A percentile compares a stretch with the other conserved stretches of the same genome.
Conservation (phyloP, 2,888 invertebrate genomes). For the Falcaria lacertinaria region DNA sequence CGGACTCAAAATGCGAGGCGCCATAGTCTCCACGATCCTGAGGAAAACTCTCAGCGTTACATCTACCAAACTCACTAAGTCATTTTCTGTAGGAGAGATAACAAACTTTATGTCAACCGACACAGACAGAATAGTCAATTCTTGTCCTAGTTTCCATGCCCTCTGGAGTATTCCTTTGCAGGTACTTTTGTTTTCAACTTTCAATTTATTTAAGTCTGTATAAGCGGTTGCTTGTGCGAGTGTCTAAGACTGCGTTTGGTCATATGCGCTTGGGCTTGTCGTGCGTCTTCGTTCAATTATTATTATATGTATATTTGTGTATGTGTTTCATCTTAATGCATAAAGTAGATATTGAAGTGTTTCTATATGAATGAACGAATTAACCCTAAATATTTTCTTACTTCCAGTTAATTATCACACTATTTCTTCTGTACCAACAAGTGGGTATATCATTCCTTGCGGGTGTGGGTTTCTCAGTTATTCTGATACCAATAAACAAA, state of each 20-base stretch:
- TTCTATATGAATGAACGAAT: too few relatives aligned
- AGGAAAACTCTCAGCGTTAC: conserved; percentile 76
- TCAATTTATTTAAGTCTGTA: too few relatives aligned
- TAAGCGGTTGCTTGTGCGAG: too few relatives aligned
- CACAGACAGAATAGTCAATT: conserved; percentile 95
- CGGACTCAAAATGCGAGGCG: conserved; percentile 91
- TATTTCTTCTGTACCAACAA: conserved; percentile 91
- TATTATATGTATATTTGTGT: too few relatives aligned
- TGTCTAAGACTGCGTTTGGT: too few relatives aligned
- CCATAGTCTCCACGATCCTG: conserved; percentile 87
- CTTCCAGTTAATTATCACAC: conserved; percentile 86
- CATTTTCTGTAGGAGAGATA: conserved; percentile 88
- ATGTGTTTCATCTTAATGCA: too few relatives aligned
- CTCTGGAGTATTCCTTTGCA: conserved; percentile 98
- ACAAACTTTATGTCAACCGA: conserved; percentile 98
- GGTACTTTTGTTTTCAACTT: conserved; percentile 69
- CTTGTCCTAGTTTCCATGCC: conserved; percentile 97
- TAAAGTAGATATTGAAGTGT: too few relatives aligned
- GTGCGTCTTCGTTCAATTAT: too few relatives aligned
- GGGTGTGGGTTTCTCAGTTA: conserved; percentile 90
- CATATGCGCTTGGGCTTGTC: too few relatives aligned
- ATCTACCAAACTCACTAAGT: conserved; percentile 65
- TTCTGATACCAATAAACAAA: conserved; percentile 96
- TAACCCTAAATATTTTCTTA: too few relatives aligned
- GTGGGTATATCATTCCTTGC: conserved; percentile 95